Evolutionary conservation across 2,113 vertebrate species (phyloP).

Genomic region (Seriola dumerili): DNA sequence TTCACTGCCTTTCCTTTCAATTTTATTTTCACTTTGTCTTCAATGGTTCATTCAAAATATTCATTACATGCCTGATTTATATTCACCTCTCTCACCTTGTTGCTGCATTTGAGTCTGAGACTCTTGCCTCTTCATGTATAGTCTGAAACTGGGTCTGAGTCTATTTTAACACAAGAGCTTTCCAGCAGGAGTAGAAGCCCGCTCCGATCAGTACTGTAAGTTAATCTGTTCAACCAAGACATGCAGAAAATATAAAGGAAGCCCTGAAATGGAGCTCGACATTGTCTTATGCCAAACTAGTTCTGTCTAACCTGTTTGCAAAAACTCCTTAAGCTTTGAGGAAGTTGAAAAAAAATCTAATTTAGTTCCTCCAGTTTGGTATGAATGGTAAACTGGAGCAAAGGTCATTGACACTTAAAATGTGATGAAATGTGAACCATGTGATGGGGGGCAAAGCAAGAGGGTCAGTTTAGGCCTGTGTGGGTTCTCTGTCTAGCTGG

Average conservation of each 20-base stretch:
- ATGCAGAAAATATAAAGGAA: background rate
- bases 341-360: background rate
- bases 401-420: constrained; percentile 46
- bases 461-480: background rate
- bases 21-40: constrained; percentile 25
- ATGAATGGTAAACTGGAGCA: constrained; percentile 48
- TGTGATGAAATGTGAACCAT: constrained; percentile 39
- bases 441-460: background rate
- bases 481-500: background rate
- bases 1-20: background rate
- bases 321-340: background rate
- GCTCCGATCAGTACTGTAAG: background rate
- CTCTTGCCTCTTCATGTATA: constrained; percentile 1
- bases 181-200: background rate
- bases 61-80: constrained; percentile 51
- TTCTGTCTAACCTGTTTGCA: background rate
- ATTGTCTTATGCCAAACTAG: background rate
- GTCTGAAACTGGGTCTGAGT: background rate
- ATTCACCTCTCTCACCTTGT: constrained; percentile 33
- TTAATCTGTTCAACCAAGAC: background rate
- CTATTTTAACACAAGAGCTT: background rate
- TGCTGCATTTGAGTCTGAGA: background rate
- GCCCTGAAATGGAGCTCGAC: background rate
- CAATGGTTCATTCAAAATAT: constrained; percentile 42
- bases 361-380: background rate